A percentile compares a stretch with the other conserved stretches of the same genome.
phyloP scores from a whole-genome alignment of 1,140 invertebrate genomes.

The Eumaeus atala region DNA sequence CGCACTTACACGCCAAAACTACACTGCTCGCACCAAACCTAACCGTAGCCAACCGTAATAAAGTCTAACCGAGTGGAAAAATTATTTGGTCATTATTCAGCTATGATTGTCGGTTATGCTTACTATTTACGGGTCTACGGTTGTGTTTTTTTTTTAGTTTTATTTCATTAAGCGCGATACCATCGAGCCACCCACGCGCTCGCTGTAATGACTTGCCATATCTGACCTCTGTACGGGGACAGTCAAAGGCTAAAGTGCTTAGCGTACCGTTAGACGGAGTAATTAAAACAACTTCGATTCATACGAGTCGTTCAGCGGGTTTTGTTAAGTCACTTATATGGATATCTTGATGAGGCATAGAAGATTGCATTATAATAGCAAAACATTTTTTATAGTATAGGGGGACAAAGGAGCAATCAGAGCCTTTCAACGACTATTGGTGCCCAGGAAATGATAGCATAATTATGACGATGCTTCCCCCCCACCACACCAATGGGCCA shows the following conservation, averaged over 20 bases:
- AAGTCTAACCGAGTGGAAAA: not conserved
- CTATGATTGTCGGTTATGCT: conserved; percentile 20
- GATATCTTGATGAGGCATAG: too few relatives aligned
- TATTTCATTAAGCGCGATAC: conserved; percentile 68
- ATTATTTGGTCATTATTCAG: conserved; percentile 5
- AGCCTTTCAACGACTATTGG: too few relatives aligned
- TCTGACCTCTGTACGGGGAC: conserved; percentile 47
- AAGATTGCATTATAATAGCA: too few relatives aligned
- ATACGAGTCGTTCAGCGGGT: not conserved
- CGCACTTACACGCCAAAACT: conserved; percentile 7
- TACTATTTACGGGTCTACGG: conserved; percentile 29
- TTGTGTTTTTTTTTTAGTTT: conserved; percentile 51
- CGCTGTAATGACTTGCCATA: conserved; percentile 65
- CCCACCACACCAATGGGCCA: too few relatives aligned
- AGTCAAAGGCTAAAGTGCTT: conserved; percentile 33
- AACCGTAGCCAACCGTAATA: conserved; percentile 6
- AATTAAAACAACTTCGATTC: conserved; percentile 4
- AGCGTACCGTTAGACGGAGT: conserved; percentile 32
- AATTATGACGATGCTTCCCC: too few relatives aligned
- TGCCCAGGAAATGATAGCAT: too few relatives aligned
- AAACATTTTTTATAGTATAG: too few relatives aligned
- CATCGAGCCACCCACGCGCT: conserved; percentile 62
- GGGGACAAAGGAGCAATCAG: too few relatives aligned
- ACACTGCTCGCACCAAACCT: conserved; percentile 3
- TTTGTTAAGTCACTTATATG: not conserved